Percentiles rank a stretch among this genome's conserved stretches.
These are phyloP conservation scores for Bucco capensis DNA, from an alignment of 2,113 vertebrate species.

Conservation along the genomic window DNA sequence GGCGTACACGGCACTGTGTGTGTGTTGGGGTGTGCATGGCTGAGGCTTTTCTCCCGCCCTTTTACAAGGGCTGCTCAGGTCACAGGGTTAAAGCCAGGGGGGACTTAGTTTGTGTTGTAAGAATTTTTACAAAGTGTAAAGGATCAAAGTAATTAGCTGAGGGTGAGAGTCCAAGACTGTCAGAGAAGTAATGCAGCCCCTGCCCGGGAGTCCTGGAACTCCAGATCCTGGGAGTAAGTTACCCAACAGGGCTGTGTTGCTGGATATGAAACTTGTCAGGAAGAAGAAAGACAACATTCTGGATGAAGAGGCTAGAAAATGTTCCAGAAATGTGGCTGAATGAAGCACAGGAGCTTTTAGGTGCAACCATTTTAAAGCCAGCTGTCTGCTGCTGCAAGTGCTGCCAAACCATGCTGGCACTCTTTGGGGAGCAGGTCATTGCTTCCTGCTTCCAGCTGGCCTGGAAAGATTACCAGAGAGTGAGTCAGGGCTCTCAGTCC, in stretches of 20 bases:
- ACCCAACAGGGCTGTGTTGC: not conserved
- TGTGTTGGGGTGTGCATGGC: not conserved
- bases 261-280: not conserved
- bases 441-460: constrained; percentile 28
- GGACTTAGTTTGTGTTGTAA: constrained; percentile 77
- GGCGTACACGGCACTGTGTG: not conserved
- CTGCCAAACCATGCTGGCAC: constrained; percentile 15
- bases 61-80: constrained; percentile 75
- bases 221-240: not conserved
- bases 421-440: not conserved
- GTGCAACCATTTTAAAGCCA: constrained; percentile 3
- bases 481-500: not conserved
- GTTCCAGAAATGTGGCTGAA: not conserved
- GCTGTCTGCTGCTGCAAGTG: constrained; percentile 7
- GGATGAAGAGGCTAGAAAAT: not conserved
- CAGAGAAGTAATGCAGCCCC: constrained; percentile 63
- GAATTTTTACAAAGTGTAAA: constrained; percentile 85
- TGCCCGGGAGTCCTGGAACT: not conserved
- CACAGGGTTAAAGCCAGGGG: constrained; percentile 80
- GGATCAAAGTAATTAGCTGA: constrained; percentile 83
- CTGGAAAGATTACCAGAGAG: not conserved
- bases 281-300: constrained; percentile 16
- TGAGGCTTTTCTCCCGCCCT: constrained; percentile 11
- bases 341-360: constrained; percentile 22
- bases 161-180: constrained; percentile 70